Base-by-base conservation (phyloP, 1,140 invertebrate genomes). In the Sminthurinus signatus region DNA sequence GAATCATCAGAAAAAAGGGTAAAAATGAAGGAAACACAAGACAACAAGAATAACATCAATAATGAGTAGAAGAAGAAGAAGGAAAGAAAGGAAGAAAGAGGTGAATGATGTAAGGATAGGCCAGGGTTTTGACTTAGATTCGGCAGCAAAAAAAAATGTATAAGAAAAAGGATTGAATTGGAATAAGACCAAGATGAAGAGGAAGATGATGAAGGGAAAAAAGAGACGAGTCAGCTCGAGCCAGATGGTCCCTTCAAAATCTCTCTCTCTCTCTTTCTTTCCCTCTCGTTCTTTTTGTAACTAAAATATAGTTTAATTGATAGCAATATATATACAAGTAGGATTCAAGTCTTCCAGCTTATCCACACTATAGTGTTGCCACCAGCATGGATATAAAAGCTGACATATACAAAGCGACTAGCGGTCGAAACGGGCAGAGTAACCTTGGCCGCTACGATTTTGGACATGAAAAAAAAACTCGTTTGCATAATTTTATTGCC, bases 401-500 rank as follows among this genome's bases (percentile, higher is more conserved):
- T 52, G 27, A 21, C 14, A 39, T 15, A 17, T 10, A 5, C 10
- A 17, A 57, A 64, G 28, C 29, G 55, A 21, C 55, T 64, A 65
- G 62, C 63, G 67, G 59, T 62, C 57, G 62, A 69, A 68, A 56
- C 58, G 55, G 59, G 54, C 54, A 59, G 23, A 44, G 46, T 62
- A 59, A 51, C 67, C 62, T 69, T 64, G 67, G 62, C 59, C 59
- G 55, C 62, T 68, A 64, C 62, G 59, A 58, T 32, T 61, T 56
- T 60, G 64, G 64, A 55, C 62, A 57, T 46, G 61, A 69, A 64
- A 65, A 69, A 64, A n/a, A n/a, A n/a, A 69, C 67, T 64, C 67
- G 59, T 65, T 64, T 69, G 67, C 62, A 69, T 64, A 65, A 64
- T 64, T 65, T 62, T 65, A 69, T 61, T 60, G 54, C 62, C 61